A percentile compares a stretch with the other conserved stretches of the same genome.
phyloP scores from a whole-genome alignment of 2,797 vertebrate genomes.

The Pteropus rufus region DNA sequence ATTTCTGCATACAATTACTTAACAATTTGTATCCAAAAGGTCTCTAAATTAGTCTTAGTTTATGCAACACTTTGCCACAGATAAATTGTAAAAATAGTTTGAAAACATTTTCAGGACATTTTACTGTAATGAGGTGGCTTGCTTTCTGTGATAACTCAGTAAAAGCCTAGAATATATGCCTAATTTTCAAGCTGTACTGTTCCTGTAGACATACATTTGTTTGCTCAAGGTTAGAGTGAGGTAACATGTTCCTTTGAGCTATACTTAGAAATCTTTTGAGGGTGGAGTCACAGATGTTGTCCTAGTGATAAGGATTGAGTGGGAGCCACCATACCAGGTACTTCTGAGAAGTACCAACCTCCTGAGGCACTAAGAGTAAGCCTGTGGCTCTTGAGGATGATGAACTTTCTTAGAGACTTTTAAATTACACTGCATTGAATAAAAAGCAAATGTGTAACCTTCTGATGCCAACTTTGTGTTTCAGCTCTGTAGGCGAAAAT shows the following conservation, averaged over 20 bases:
- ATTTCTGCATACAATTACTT: constrained; percentile 41
- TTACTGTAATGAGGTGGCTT: constrained; percentile 17
- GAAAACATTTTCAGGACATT: constrained; percentile 54
- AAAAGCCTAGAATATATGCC: background rate
- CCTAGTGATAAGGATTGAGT: constrained; percentile 33
- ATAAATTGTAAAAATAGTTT: constrained; percentile 55
- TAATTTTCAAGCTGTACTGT: background rate
- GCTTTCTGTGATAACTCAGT: background rate
- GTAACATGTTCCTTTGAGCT: background rate
- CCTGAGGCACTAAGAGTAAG: background rate
- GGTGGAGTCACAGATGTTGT: constrained; percentile 4
- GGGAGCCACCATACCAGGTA: background rate
- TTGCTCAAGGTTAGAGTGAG: constrained; percentile 42
- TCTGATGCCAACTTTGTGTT: background rate
- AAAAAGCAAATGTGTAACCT: constrained; percentile 19
- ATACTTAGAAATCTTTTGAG: constrained; percentile 50
- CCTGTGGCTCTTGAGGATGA: background rate
- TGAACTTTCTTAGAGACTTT: background rate
- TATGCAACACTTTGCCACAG: constrained; percentile 13
- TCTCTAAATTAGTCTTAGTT: constrained; percentile 38
- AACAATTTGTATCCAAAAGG: background rate
- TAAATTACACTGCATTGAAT: constrained; percentile 19
- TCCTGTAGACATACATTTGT: background rate
- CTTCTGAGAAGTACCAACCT: constrained; percentile 19
- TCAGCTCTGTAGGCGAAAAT: constrained; percentile 9